Evolutionary conservation across 2,888 invertebrate species (phyloP), one percentile per base, ranked within the genome.

Genomic region (Melanophora roralis): DNA sequence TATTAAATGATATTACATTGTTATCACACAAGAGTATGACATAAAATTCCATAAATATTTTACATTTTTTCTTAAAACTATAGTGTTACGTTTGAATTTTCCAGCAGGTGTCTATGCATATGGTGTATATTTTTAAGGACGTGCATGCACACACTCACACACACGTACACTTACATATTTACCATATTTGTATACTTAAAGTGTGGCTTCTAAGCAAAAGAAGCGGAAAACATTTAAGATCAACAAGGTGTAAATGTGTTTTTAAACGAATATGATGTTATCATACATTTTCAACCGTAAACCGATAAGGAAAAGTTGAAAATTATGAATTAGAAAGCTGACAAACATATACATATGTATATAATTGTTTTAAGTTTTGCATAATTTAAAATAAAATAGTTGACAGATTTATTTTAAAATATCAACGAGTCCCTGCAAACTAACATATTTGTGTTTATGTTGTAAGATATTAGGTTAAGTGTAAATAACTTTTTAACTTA

Each of bases 241-340:
- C 67, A 67, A 67, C 74, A 74, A 67, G 65, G 67, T 67, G 59
- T 53, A 53, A 74, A 74, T 74, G 74, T 34, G 49, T 74, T n/a
- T n/a, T 74, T 43, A 67, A 60, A 67, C 12, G 6, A 51, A 51
- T 6, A 27, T 27, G 6, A 5, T 51, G 23, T 51, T 51, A 27
- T n/a, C 7, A 7, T 27, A 27, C 14, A 51, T 27, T 27, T 51
- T 51, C 23, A 51, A 23, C 27, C n/a, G 23, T n/a, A 7, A 51
- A 7, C 49, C n/a, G n/a, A 27, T 51, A 27, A 27, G n/a, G 11
- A 27, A n/a, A 51, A 27, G 23, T 7, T 51, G 6, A 51, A 47
- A 47, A 21, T 47, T 47, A 47, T 47, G 47, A 47, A 47, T 47
- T 19, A 11, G 21, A 16, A 2, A 47, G 21, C 19, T 3, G 1